phyloP scores from a whole-genome alignment of 2,888 invertebrate species.

The Noctuana brunneofusca region DNA sequence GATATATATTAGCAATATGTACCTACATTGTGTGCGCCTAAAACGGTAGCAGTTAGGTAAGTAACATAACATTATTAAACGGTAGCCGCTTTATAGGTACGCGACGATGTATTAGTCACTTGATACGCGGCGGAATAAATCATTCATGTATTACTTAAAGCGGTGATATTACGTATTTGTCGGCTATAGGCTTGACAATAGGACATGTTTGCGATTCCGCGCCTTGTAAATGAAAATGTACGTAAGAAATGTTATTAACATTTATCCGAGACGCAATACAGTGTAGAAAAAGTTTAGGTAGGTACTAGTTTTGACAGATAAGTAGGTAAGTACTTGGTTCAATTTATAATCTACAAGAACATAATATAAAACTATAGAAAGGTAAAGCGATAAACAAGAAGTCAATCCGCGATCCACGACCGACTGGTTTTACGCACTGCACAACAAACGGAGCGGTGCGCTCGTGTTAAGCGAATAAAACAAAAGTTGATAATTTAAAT shows the following conservation, averaged over 20 bases:
- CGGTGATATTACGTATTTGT: conserved; percentile 9
- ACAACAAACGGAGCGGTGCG: not conserved
- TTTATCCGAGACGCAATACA: not conserved
- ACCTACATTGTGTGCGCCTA: not conserved
- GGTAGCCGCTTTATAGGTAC: conserved; percentile 5
- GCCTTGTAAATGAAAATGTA: not conserved
- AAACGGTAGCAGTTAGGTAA: conserved; percentile 2
- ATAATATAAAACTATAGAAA: not conserved
- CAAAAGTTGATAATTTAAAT: conserved; percentile 22
- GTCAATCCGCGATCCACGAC: not conserved
- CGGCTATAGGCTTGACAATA: not conserved
- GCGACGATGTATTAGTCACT: conserved; percentile 11
- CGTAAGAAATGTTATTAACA: not conserved
- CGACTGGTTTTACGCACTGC: conserved; percentile 19
- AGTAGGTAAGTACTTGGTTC: too few relatives aligned
- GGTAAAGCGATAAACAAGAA: conserved; percentile 4
- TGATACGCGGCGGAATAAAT: conserved; percentile 25
- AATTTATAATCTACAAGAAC: not conserved
- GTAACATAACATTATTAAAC: not conserved
- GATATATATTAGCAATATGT: too few relatives aligned
- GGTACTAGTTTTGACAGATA: not conserved
- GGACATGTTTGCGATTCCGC: not conserved
- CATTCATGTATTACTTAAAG: conserved; percentile 19
- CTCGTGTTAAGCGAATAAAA: not conserved
- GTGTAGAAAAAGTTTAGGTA: too few relatives aligned